Percentiles rank a stretch among this genome's conserved stretches.
Evolutionary conservation across 1,140 invertebrate genomes (phyloP).

Genomic region (Meloidogyne floridensis): DNA sequence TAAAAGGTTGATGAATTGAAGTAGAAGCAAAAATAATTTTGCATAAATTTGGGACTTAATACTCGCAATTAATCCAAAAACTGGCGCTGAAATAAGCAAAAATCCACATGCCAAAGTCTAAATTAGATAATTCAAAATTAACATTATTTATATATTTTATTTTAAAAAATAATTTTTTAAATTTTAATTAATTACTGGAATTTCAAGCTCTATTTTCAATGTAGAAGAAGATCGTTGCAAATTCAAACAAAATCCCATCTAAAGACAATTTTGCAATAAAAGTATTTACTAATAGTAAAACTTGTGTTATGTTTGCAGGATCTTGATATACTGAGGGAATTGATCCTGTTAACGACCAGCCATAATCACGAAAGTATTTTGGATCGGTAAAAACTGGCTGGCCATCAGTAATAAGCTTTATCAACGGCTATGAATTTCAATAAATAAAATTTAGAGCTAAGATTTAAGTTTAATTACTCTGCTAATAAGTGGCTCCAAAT

Average conservation of each 20-base stretch:
- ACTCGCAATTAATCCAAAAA: conserved; percentile 47
- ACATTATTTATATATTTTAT: no score
- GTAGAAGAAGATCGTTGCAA: conserved; percentile 57
- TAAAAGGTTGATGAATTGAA: conserved; percentile 59
- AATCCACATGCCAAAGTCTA: conserved; percentile 52
- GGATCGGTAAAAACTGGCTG: conserved; percentile 64
- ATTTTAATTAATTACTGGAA: conserved; percentile 19
- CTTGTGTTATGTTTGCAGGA: conserved; percentile 55
- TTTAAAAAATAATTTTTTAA: no score
- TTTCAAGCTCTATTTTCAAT: conserved; percentile 53
- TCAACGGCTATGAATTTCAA: conserved; percentile 50
- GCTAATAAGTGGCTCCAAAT: conserved; percentile 58
- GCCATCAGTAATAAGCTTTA: conserved; percentile 56
- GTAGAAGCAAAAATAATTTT: conserved; percentile 58
- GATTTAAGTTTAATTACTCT: conserved; percentile 35
- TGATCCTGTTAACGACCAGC: conserved; percentile 60
- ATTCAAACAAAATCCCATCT: conserved; percentile 64
- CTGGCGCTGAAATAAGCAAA: conserved; percentile 61
- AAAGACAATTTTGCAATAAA: conserved; percentile 6
- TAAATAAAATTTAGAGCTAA: background rate
- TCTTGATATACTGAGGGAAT: conserved; percentile 56
- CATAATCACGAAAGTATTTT: conserved; percentile 65
- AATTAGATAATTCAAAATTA: background rate
- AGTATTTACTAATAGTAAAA: conserved; percentile 27
- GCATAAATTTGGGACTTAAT: conserved; percentile 55